Base-by-base conservation (phyloP, 2,888 invertebrate species). In the Sacculina carcini region DNA sequence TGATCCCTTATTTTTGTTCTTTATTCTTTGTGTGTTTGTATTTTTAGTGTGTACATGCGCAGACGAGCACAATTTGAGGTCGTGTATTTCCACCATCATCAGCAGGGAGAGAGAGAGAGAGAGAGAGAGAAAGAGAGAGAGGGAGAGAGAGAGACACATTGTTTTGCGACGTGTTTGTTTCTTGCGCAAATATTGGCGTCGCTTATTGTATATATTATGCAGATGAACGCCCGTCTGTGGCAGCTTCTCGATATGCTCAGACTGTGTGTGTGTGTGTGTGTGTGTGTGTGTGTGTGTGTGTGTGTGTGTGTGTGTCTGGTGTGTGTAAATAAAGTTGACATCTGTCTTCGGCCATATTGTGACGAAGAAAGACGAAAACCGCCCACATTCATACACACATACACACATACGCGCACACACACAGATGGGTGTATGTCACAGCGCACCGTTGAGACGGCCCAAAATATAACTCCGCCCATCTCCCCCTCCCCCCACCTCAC, bases 71-170 rank as follows among this genome's bases (percentile, higher is more conserved):
- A 23, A n/a, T 6, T 23, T 16, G 26, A n/a, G 14, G 6, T 14
- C 10, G 2, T 12, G 3, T 14, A n/a, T 14, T 26, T 7, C 6
- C 23, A 36, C 24, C 3, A 38, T 6, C n/a, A 40, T 14, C 10
- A 29, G 26, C 14, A 7, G 39, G 12, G 39, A 29, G 31, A 26
- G 39, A 26, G 50, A 38, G 50, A 16, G 39, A 39, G 50, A 50
- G 39, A 50, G 28, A 50, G 39, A 24, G 28, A 50, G 39, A 50
- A 16, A 39, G 50, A 39, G 50, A 39, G 28, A n/a, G 24, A 16
- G 26, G 2, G 39, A 36, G 24, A 24, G 39, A 50, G 38, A 19
- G 39, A 16, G 14, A 39, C 19, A 50, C n/a, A 26, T n/a, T n/a
- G 12, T 24, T 24, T 12, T 5, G 5, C 3, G 4, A 19, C 5